These are phyloP conservation scores for Illadopsis cleaveri DNA, from an alignment of 2,113 vertebrate species.

Conservation along the genomic window DNA sequence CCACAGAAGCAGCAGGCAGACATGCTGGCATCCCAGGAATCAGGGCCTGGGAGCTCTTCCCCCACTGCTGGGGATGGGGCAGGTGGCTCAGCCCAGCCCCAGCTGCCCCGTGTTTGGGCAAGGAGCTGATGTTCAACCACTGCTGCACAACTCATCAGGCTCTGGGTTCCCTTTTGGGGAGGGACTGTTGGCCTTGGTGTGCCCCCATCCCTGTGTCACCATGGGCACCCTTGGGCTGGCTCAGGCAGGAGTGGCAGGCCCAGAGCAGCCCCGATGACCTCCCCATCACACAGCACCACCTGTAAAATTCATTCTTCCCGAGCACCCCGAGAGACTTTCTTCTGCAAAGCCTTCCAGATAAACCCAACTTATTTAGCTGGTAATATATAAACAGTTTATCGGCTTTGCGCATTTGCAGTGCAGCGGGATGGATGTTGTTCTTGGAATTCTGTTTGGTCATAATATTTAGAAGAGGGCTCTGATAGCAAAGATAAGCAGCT, in stretches of 20 bases:
- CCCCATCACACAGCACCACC: conserved; percentile 13
- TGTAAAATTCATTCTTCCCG: conserved; percentile 44
- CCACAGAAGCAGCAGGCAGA: background rate
- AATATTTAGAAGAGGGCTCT: conserved; percentile 81
- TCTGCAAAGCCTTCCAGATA: conserved; percentile 71
- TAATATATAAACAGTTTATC: conserved; percentile 76
- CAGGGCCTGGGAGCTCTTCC: background rate
- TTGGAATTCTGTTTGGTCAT: conserved; percentile 76
- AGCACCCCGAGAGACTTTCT: conserved; percentile 64
- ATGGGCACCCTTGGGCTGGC: background rate
- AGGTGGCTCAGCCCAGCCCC: background rate
- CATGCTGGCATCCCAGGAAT: rapidly evolving
- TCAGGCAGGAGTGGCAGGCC: background rate
- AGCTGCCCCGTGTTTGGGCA: background rate
- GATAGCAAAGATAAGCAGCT: conserved; percentile 76
- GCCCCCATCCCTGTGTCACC: background rate
- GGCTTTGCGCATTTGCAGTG: conserved; percentile 75
- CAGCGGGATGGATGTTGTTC: conserved; percentile 74
- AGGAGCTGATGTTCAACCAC: background rate
- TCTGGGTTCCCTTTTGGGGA: background rate
- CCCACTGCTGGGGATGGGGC: rapidly evolving
- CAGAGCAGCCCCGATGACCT: background rate
- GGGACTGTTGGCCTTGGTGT: background rate
- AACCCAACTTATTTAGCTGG: conserved; percentile 71
- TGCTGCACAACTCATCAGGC: background rate